Conservation (phyloP, 2,888 invertebrate genomes). For the Aromia moschata region DNA sequence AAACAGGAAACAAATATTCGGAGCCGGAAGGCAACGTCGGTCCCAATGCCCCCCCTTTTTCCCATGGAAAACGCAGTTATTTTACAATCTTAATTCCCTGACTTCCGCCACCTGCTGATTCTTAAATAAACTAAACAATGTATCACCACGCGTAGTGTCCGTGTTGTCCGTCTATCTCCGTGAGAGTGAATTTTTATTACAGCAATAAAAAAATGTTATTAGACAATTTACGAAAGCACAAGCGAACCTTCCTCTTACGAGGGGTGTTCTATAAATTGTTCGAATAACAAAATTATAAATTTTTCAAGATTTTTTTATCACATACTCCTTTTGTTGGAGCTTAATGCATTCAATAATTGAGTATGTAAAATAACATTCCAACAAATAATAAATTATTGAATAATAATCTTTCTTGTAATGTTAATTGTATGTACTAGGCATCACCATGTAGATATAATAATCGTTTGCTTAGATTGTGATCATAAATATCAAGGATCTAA, state of each 20-base stretch:
- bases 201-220: constrained; percentile 36
- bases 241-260: constrained; percentile 23
- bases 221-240: constrained; percentile 35
- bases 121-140: background rate
- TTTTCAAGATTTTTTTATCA: no score
- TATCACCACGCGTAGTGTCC: background rate
- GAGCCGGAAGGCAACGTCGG: background rate
- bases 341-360: no score
- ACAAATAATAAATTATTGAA: no score
- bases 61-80: background rate
- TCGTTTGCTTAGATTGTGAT: no score
- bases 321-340: no score
- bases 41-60: background rate
- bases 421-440: no score
- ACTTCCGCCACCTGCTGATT: background rate
- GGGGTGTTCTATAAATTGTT: no score
- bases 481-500: no score
- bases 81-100: background rate
- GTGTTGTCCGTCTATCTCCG: background rate
- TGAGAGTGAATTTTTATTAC: constrained; percentile 25
- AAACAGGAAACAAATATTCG: background rate
- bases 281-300: no score
- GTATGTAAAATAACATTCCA: no score
- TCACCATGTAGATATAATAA: no score
- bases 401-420: no score